Evolutionary conservation across 2,888 invertebrate species (phyloP).

Genomic region (Trachelus tabidus): DNA sequence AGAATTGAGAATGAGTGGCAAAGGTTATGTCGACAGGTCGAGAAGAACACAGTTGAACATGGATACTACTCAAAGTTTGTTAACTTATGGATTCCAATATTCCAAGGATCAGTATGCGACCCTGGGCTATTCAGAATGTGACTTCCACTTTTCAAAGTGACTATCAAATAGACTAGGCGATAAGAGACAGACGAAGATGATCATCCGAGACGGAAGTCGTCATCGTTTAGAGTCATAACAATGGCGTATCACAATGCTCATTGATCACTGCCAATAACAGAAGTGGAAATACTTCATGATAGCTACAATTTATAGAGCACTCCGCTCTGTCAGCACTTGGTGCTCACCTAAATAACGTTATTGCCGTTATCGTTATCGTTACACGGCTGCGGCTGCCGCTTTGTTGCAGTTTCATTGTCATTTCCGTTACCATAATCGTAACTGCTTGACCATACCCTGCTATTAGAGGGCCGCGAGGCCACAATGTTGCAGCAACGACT

Average conservation of each 20-base stretch:
- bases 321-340: background rate
- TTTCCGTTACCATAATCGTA: background rate
- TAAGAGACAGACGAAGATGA: background rate
- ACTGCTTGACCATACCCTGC: background rate
- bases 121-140: background rate
- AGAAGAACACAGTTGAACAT: background rate
- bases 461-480: background rate
- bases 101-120: background rate
- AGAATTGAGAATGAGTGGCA: background rate
- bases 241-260: background rate
- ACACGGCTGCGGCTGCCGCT: background rate
- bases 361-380: conserved; percentile 21
- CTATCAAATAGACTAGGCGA: background rate
- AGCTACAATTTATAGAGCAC: background rate
- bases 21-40: background rate
- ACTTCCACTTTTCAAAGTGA: background rate
- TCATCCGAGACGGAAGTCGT: background rate
- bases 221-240: background rate
- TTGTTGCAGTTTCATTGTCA: background rate
- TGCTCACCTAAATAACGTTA: conserved; percentile 32
- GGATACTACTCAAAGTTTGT: background rate
- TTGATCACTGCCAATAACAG: background rate
- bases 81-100: background rate
- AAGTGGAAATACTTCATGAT: background rate
- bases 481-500: background rate